These are phyloP conservation scores for Odobenus rosmarus DNA, from an alignment of 2,113 vertebrate species.

Conservation along the genomic window DNA sequence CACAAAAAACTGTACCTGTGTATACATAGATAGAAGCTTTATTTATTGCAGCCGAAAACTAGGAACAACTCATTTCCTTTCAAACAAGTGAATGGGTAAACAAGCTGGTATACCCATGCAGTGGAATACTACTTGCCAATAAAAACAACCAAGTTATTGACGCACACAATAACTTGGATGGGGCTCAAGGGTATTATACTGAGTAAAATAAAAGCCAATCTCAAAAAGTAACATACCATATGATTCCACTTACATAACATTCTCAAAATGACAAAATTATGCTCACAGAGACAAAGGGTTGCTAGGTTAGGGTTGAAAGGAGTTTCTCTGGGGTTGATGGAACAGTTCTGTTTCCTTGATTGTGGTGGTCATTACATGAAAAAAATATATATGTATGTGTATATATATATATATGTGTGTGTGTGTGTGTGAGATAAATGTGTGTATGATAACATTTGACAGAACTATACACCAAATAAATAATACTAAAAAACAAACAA, in stretches of 20 bases:
- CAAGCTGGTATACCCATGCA: accelerated
- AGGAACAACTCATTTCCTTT: background rate
- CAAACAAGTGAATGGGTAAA: background rate
- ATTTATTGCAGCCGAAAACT: background rate
- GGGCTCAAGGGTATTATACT: background rate
- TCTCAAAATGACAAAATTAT: background rate
- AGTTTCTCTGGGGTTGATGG: background rate
- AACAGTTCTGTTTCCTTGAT: background rate
- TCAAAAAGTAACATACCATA: background rate
- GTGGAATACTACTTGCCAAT: background rate
- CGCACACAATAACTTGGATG: background rate
- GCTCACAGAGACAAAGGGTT: background rate
- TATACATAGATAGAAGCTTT: background rate
- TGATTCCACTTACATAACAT: background rate
- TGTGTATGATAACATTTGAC: background rate
- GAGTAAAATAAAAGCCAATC: background rate
- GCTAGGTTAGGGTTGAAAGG: background rate
- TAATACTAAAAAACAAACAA: background rate
- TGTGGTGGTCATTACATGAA: background rate
- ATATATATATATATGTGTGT: no score
- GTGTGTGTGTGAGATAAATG: background rate
- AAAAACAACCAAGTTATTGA: background rate
- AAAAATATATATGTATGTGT: background rate
- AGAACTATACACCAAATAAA: background rate
- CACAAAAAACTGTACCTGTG: background rate